A percentile compares a stretch with the other conserved stretches of the same genome.
These are phyloP conservation scores for Larimichthys polyactis DNA, from an alignment of 2,113 vertebrate species.

Conservation along the genomic window DNA sequence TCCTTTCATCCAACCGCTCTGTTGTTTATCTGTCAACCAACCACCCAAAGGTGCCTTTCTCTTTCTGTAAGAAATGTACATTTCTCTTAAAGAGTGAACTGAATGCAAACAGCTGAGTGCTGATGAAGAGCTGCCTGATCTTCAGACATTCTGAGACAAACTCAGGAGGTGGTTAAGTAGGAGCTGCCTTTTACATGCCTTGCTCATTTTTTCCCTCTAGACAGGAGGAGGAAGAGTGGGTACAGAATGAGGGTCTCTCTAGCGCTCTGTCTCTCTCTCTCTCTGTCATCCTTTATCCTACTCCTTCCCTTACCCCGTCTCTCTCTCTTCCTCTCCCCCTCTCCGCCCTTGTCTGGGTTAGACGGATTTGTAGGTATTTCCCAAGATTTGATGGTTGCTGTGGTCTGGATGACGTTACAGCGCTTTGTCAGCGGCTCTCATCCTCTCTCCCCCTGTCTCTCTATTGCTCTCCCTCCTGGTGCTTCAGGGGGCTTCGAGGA, in stretches of 20 bases:
- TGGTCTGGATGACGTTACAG: slow-evolving; percentile 3
- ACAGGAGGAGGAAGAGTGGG: slow-evolving; percentile 24
- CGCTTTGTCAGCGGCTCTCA: not conserved
- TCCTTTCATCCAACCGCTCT: no score
- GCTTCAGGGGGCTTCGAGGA: slow-evolving; percentile 1
- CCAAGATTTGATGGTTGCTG: slow-evolving; percentile 32
- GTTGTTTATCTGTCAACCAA: no score
- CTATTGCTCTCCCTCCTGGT: not conserved
- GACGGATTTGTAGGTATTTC: slow-evolving; percentile 56
- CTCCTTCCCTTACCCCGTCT: slow-evolving; percentile 1
- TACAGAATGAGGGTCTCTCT: slow-evolving; percentile 2
- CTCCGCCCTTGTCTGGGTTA: slow-evolving; percentile 17
- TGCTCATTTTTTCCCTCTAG: not conserved
- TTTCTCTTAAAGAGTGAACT: not conserved
- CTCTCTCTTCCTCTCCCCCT: not conserved
- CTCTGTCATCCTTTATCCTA: not conserved
- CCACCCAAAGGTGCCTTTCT: no score
- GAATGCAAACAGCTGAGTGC: not conserved
- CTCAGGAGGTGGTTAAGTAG: slow-evolving; percentile 40
- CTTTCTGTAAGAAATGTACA: not conserved
- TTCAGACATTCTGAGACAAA: slow-evolving; percentile 35
- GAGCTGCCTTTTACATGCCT: slow-evolving; percentile 25
- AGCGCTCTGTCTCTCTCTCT: not conserved
- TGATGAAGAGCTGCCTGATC: not conserved
- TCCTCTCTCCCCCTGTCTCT: no score